Conservation (phyloP, 2,113 vertebrate species). For the Tursiops truncatus region DNA sequence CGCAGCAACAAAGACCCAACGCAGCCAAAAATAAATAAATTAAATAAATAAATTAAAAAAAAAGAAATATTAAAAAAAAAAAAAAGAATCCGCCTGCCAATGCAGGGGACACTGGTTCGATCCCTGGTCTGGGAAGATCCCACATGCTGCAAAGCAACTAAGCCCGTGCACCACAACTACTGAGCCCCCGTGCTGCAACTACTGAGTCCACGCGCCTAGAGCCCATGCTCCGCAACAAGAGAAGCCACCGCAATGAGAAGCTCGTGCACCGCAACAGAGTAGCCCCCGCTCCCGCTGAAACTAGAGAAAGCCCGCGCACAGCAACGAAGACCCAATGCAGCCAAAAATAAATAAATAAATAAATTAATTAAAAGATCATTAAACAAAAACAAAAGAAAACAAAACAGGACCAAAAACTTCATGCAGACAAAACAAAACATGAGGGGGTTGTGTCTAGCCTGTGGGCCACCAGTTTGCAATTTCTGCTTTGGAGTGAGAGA, state of each 20-base stretch:
- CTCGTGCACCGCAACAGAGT: background rate
- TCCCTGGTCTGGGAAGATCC: background rate
- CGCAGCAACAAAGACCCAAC: too few species aligned
- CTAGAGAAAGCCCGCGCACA: background rate
- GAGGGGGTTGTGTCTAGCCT: background rate
- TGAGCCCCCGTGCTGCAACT: rapidly evolving
- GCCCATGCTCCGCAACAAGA: background rate
- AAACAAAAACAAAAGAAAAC: too few species aligned
- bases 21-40: too few species aligned
- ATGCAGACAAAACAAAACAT: background rate
- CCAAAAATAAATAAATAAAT: background rate
- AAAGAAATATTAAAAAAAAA: too few species aligned
- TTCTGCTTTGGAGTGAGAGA: background rate
- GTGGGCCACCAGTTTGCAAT: background rate
- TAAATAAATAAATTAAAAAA: too few species aligned
- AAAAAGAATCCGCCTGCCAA: background rate
- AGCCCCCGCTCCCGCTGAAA: background rate
- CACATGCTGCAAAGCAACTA: background rate
- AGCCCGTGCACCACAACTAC: rapidly evolving
- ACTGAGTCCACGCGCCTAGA: too few species aligned
- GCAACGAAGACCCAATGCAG: background rate
- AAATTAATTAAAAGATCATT: too few species aligned
- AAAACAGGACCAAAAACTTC: background rate
- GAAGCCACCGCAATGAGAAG: background rate
- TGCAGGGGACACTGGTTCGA: background rate